Conservation (phyloP, 2,113 vertebrate species). For the Lampris megalopsis region DNA sequence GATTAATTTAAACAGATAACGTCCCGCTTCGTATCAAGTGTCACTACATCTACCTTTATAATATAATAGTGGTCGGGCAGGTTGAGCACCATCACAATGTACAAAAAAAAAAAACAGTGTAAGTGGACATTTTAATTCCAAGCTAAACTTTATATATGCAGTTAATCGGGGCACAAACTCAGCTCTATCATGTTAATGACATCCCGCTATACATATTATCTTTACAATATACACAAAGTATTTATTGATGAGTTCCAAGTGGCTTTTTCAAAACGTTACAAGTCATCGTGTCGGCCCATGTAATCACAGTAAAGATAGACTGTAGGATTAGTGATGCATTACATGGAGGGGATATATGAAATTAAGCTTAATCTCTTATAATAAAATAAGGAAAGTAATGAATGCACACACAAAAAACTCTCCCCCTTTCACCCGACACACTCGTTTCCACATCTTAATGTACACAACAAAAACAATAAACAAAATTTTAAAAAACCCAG, state of each 20-base stretch:
- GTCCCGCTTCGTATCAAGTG: conserved; percentile 1
- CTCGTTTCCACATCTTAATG: conserved; percentile 45
- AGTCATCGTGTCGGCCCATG: neutral
- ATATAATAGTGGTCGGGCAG: neutral
- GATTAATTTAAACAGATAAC: conserved; percentile 2
- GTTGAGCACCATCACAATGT: neutral
- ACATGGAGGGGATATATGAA: conserved; percentile 12
- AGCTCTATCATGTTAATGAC: neutral
- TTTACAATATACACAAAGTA: conserved; percentile 12
- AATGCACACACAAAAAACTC: conserved; percentile 35
- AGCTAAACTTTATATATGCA: neutral
- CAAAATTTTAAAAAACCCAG: conserved; percentile 17
- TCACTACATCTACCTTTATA: neutral
- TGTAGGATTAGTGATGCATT: conserved; percentile 23
- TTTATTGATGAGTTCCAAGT: neutral
- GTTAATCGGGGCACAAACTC: conserved; percentile 22
- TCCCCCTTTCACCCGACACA: conserved; percentile 52
- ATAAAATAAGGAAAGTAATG: conserved; percentile 28
- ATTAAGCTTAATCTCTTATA: conserved; percentile 38
- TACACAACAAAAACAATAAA: conserved; percentile 37
- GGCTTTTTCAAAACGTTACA: neutral
- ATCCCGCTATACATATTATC: neutral
- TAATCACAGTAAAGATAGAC: neutral
- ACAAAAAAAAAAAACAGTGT: neutral
- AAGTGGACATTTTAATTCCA: neutral